Conservation (phyloP, 2,113 vertebrate species). For the Lontra canadensis region DNA sequence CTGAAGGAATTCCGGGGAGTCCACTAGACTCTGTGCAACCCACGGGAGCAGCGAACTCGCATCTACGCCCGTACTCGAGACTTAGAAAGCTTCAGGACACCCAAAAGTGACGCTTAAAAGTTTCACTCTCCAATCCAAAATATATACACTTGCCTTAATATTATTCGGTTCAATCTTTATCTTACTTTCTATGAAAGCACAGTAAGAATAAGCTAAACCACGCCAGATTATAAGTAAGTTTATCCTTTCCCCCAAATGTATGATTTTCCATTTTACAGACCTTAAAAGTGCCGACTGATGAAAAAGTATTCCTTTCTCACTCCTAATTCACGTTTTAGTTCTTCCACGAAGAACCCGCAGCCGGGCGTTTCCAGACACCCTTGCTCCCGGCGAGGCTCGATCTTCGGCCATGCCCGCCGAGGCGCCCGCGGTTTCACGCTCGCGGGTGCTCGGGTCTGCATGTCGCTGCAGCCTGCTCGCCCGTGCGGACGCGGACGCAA, state of each 20-base stretch:
- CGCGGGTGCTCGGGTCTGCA: no score
- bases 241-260: not conserved
- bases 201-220: not conserved
- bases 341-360: not conserved
- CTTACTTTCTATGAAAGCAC: slow-evolving; percentile 1
- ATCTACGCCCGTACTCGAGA: not conserved
- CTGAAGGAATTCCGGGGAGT: not conserved
- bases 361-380: no score
- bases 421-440: no score
- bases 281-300: not conserved
- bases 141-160: not conserved
- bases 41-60: not conserved
- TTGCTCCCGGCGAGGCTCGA: no score
- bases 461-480: no score
- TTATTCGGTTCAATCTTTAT: not conserved
- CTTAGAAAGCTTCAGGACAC: not conserved
- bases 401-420: fast-evolving
- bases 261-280: not conserved
- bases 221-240: not conserved
- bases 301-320: not conserved
- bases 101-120: not conserved
- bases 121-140: not conserved
- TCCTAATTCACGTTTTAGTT: not conserved
- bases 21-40: not conserved
- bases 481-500: no score